Conservation (phyloP, 2,888 invertebrate genomes). For the Spilosoma lubricipeda region DNA sequence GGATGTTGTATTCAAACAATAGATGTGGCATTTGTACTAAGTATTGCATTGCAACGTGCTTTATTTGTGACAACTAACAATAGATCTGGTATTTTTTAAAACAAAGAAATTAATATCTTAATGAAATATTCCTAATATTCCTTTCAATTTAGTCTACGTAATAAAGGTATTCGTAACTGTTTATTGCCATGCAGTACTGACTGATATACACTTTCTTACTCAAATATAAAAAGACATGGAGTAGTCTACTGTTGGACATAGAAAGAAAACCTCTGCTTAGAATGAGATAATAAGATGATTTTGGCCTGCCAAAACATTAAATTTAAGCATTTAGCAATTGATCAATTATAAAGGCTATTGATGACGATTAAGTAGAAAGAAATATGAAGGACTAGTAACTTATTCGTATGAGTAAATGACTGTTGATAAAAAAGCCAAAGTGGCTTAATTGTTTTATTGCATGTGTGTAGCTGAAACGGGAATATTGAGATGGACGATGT, state of each 20-base stretch:
- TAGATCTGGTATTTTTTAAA: slow-evolving; percentile 12
- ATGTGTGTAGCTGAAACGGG: no score
- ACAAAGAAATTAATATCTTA: slow-evolving; percentile 10
- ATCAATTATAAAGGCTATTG: no score
- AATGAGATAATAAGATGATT: no score
- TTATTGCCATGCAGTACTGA: background rate
- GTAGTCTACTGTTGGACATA: background rate
- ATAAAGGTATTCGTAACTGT: background rate
- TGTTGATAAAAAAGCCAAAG: no score
- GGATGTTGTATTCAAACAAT: slow-evolving; percentile 9
- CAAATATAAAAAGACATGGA: background rate
- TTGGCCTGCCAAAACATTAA: no score
- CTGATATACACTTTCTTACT: background rate
- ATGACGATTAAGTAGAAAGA: background rate
- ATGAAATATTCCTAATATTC: slow-evolving; percentile 11
- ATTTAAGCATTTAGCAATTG: no score
- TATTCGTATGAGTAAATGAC: background rate
- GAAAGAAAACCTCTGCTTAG: no score
- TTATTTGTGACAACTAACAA: slow-evolving; percentile 10
- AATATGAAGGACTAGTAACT: background rate
- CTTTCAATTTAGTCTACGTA: background rate
- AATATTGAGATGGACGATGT: no score
- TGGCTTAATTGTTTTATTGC: no score
- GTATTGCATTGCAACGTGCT: slow-evolving; percentile 9
- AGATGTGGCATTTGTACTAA: slow-evolving; percentile 7